These are phyloP conservation scores for Bombus difficillimus DNA, from an alignment of 1,140 invertebrate species.

Conservation along the genomic window DNA sequence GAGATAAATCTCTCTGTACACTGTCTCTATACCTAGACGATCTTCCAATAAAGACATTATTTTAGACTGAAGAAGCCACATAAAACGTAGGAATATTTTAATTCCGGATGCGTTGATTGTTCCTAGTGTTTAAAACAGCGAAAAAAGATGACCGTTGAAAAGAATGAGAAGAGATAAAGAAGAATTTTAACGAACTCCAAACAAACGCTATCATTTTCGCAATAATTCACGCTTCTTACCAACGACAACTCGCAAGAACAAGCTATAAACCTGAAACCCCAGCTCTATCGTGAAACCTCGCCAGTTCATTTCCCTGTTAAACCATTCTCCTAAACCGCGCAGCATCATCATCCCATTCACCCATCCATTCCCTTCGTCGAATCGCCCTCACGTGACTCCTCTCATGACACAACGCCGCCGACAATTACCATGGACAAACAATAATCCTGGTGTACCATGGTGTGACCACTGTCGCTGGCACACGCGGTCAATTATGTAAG, in stretches of 20 bases:
- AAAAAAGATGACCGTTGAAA: no score
- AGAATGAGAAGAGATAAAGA: no score
- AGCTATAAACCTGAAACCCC: not conserved
- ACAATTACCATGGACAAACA: not conserved
- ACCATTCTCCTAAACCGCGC: not conserved
- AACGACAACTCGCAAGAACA: not conserved
- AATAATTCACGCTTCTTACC: not conserved
- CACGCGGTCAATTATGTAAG: not conserved
- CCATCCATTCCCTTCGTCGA: not conserved
- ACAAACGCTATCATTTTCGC: no score
- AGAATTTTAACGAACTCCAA: no score
- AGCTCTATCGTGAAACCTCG: not conserved
- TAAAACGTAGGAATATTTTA: no score
- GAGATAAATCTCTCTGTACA: no score
- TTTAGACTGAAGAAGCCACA: no score
- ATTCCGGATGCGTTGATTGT: no score
- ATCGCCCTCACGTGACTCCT: not conserved
- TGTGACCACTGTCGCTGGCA: not conserved
- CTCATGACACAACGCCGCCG: not conserved
- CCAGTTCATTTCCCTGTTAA: not conserved
- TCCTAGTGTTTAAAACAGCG: no score
- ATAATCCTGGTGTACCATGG: not conserved
- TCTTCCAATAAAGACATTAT: no score
- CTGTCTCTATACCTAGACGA: no score
- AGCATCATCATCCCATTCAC: not conserved